Evolutionary conservation across 2,888 invertebrate species (phyloP).

Genomic region (Neelides folsomi): DNA sequence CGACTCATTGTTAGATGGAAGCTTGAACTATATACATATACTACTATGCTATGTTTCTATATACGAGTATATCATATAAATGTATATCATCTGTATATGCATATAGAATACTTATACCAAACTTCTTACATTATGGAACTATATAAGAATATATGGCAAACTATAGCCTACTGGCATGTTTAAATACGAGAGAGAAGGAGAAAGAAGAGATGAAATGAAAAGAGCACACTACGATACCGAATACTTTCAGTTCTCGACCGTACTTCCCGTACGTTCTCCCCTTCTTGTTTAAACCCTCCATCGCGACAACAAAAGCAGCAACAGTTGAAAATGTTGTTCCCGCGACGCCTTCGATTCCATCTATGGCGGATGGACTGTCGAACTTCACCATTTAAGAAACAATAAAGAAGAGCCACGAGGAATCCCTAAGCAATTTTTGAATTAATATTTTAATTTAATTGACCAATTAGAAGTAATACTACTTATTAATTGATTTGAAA

Average conservation of each 20-base stretch:
- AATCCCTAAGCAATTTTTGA: slow-evolving; percentile 52
- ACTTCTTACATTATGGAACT: too few relatives aligned
- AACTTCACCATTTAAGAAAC: slow-evolving; percentile 84
- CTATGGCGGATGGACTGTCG: slow-evolving; percentile 70
- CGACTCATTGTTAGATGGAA: too few relatives aligned
- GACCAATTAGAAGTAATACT: not conserved
- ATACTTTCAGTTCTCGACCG: slow-evolving; percentile 37
- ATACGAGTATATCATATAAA: too few relatives aligned
- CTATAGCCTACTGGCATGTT: too few relatives aligned
- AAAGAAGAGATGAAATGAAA: not conserved
- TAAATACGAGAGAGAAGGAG: too few relatives aligned
- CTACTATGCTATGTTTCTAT: too few relatives aligned
- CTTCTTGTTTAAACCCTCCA: not conserved
- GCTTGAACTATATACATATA: too few relatives aligned
- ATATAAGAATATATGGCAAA: too few relatives aligned
- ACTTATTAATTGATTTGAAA: not conserved
- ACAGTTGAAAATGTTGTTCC: not conserved
- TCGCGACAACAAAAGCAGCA: slow-evolving; percentile 8
- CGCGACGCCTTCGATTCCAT: slow-evolving; percentile 42
- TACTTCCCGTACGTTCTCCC: slow-evolving; percentile 13
- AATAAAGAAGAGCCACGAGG: slow-evolving; percentile 77
- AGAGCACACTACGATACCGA: slow-evolving; percentile 31
- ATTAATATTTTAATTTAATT: not conserved
- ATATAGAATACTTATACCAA: too few relatives aligned
- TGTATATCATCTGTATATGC: too few relatives aligned